Evolutionary conservation across 2,888 invertebrate genomes (phyloP), one percentile per base, ranked within the genome.

Genomic region (Pomacea canaliculata): DNA sequence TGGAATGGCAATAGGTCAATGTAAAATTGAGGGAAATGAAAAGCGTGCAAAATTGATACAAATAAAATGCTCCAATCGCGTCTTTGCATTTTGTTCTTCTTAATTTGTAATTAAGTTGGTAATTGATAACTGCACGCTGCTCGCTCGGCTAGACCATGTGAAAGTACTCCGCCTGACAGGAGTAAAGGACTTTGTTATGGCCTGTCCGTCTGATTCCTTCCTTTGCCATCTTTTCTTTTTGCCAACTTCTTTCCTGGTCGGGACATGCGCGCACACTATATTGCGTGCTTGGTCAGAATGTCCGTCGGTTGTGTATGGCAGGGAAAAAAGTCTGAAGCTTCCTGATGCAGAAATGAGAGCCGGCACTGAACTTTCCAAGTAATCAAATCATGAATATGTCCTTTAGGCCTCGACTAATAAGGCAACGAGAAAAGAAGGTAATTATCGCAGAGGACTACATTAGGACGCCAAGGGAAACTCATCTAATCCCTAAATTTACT

Each of bases 401-500:
- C 27, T 70, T n/a, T 18, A 70, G 70, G 59, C 18, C 70, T 51
- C 51, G 59, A 23, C 70, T 73, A 46, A 62, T 71, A 18, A 62
- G 48, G 70, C n/a, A n/a, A 27, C 37, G 51, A 51, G 51, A 51
- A 62, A 66, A 66, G 72, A 73, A 48, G 72, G 73, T 73, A 73
- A 73, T 73, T 73, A 73, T 49, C 59, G 66, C 60, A 67, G 23
- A 59, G 72, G 65, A 51, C 56, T 59, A 59, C 73, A 73, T 73
- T 68, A 73, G 67, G 63, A 51, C n/a, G 59, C 66, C 73, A 67
- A 23, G 46, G 67, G 73, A 73, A 73, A 73, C 67, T 73, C 73
- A 73, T 73, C 67, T 73, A 51, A 73, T 66, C 73, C 67, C 73
- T 13, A 73, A 73, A 73, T 73, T 73, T 73, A 73, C 67, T 73